These are phyloP conservation scores for Proisotoma minuta DNA, from an alignment of 2,888 invertebrate genomes.

Conservation along the genomic window DNA sequence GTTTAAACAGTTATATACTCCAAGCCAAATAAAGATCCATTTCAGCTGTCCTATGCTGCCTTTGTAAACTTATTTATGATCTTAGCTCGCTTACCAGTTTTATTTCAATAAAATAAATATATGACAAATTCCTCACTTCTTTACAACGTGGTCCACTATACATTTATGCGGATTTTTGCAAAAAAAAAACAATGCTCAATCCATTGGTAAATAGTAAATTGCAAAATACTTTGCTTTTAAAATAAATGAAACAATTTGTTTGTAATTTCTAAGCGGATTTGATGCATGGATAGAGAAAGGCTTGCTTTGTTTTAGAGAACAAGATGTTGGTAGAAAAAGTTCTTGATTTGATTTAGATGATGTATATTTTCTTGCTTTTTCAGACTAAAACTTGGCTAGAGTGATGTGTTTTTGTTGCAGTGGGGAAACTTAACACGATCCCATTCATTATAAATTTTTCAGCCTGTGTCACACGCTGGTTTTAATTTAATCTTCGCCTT, in stretches of 20 bases:
- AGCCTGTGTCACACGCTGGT: constrained; percentile 9
- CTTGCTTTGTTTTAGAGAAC: not conserved
- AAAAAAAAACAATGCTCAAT: too few species aligned
- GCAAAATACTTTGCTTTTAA: too few species aligned
- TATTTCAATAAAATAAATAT: not conserved
- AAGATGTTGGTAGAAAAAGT: not conserved
- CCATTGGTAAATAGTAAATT: too few species aligned
- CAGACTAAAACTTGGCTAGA: not conserved
- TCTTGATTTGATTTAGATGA: not conserved
- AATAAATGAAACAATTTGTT: too few species aligned
- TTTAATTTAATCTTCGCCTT: constrained; percentile 15
- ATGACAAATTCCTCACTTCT: too few species aligned
- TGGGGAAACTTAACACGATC: not conserved
- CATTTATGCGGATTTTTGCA: too few species aligned
- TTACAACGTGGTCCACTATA: too few species aligned
- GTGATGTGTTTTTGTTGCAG: not conserved
- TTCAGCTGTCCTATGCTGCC: not conserved
- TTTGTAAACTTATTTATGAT: not conserved
- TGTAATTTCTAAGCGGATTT: too few species aligned
- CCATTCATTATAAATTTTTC: constrained; percentile 9
- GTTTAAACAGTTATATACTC: too few species aligned
- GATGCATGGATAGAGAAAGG: too few species aligned
- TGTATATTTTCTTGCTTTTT: not conserved
- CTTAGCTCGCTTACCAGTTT: not conserved
- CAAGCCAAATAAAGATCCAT: too few species aligned